Base-by-base conservation (phyloP, 2,888 invertebrate genomes). In the Harpalus rufipes region DNA sequence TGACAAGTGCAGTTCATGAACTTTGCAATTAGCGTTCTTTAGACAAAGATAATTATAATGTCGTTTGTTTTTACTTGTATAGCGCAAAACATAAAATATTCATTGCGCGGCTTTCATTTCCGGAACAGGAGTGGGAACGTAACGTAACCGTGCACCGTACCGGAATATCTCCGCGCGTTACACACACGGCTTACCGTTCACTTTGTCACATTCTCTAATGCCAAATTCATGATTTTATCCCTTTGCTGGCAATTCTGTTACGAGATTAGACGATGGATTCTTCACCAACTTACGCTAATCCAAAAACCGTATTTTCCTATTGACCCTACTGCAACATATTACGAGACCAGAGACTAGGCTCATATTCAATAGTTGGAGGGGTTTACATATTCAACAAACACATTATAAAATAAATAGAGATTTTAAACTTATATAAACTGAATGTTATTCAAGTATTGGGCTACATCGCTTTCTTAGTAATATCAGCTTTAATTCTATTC, bases 1-100 rank as follows among this genome's bases (percentile, higher is more conserved):
- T 68, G 56, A 81, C 81, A 81, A 68, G 68, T 56, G 21, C 81
- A 81, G 65, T 56, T 56, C 68, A 65, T 44, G 58, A 81, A 81
- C 81, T 81, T 81, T 68, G 68, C 65, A 81, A 81, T 81, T 68
- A 81, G 51, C 81, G 68, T 68, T 51, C 65, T 81, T 61, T 63
- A 81, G 68, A 65, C 81, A 68, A 58, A 65, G 81, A 81, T 68
- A 68, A 78, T 78, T 78, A 78, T 78, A 78, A 25, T 58, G 58
- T 78, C 78, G 32, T 78, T 78, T 58, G 78, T 78, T 78, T 78
- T 78, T 78, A 78, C 59, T 78, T 56, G 78, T 76, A 76, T 51
- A 76, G 44, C 56, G n/a, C 51, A 51, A 44, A 21, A 25, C 51
- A 76, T 76, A 76, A 76, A 76, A 51, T 76, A 76, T 76, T 76